phyloP scores from a whole-genome alignment of 2,113 vertebrate genomes.

The Bubo bubo region DNA sequence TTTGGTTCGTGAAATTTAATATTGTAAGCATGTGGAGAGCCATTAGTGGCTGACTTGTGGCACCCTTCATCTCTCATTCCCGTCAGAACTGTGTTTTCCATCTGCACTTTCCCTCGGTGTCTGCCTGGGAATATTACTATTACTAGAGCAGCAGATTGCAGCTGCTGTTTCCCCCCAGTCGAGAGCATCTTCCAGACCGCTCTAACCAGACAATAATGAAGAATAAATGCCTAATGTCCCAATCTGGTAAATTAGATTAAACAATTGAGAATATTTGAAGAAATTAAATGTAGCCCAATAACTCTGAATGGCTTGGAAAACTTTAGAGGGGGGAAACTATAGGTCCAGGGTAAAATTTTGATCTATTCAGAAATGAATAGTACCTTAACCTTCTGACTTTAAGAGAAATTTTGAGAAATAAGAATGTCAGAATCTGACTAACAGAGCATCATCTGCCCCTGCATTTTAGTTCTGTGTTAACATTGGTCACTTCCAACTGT shows the following conservation, averaged over 20 bases:
- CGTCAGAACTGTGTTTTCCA: neutral
- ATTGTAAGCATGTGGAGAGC: neutral
- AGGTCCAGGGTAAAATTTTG: neutral
- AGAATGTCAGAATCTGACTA: neutral
- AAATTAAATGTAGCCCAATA: constrained; percentile 27
- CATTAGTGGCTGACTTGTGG: neutral
- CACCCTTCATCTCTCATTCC: neutral
- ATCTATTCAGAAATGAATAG: neutral
- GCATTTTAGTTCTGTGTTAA: neutral
- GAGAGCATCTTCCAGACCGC: neutral
- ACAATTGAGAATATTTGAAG: constrained; percentile 3
- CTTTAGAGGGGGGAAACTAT: neutral
- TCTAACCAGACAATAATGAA: constrained; percentile 48
- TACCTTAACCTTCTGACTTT: neutral
- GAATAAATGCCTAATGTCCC: constrained; percentile 13
- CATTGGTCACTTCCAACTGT: neutral
- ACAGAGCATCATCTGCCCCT: neutral
- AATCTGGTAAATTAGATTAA: constrained; percentile 33
- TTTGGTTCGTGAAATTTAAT: constrained; percentile 30
- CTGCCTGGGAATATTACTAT: constrained; percentile 1
- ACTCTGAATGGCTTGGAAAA: neutral
- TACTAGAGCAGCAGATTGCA: constrained; percentile 12
- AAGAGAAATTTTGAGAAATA: neutral
- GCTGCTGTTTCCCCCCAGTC: neutral
- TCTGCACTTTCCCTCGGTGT: neutral